phyloP scores from a whole-genome alignment of 1,140 invertebrate species.

The Euura saliciscinereae region DNA sequence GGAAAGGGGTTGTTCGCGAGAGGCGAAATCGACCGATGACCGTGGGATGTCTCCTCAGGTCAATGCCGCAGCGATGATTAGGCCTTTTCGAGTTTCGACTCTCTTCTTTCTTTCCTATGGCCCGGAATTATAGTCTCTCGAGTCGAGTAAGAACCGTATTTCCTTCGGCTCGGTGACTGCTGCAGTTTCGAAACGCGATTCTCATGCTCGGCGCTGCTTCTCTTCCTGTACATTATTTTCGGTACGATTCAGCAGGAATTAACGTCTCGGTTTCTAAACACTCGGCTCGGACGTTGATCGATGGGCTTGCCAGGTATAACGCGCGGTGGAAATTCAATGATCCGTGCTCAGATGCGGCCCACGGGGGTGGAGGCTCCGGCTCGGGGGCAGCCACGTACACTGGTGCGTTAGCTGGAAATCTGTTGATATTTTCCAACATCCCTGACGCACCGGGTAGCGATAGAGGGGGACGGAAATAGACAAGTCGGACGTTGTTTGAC shows the following conservation, averaged over 20 bases:
- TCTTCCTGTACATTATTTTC: background rate
- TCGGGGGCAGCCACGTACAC: no score
- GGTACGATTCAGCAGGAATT: background rate
- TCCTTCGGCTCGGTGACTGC: background rate
- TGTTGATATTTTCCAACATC: no score
- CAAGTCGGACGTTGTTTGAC: background rate
- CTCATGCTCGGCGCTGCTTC: background rate
- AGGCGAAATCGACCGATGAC: background rate
- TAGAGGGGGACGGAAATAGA: background rate
- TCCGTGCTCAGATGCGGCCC: no score
- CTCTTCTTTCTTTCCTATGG: background rate
- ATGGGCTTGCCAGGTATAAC: no score
- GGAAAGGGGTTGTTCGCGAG: background rate
- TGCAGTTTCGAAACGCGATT: background rate
- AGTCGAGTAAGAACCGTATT: background rate
- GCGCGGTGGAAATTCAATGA: no score
- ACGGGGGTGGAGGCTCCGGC: no score
- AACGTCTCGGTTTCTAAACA: conserved; percentile 2
- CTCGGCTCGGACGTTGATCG: background rate
- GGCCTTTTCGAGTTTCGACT: background rate
- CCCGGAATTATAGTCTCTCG: background rate
- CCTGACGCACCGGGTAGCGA: no score
- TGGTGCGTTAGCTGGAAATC: no score
- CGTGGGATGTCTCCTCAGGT: background rate
- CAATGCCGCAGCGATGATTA: background rate